Evolutionary conservation across 2,113 vertebrate species (phyloP).

Genomic region (Willisornis vidua): DNA sequence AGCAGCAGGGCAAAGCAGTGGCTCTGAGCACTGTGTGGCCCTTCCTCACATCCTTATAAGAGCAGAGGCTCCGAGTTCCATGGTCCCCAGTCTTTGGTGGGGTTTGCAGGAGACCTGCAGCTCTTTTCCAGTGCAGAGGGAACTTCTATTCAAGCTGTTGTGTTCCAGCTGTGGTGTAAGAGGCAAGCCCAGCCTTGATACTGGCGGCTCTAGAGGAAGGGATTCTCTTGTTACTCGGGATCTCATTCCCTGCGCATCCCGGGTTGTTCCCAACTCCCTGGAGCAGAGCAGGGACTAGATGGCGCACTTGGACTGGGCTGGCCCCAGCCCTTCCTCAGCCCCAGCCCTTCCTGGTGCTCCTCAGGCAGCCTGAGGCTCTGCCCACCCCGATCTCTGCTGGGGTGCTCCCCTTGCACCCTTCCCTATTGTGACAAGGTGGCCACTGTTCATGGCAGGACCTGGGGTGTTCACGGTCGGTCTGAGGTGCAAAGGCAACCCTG

Average conservation of each 20-base stretch:
- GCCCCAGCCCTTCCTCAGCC: background rate
- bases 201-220: background rate
- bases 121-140: background rate
- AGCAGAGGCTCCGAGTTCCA: background rate
- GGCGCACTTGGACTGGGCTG: conserved; percentile 7
- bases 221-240: background rate
- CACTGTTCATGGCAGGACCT: fast-evolving
- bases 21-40: background rate
- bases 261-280: fast-evolving
- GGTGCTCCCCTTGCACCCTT: background rate
- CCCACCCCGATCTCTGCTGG: background rate
- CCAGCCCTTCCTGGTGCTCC: background rate
- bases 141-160: background rate
- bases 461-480: fast-evolving
- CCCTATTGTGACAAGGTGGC: background rate
- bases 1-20: background rate
- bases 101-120: background rate
- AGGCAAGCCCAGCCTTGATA: background rate
- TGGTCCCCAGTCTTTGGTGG: fast-evolving
- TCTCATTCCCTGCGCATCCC: background rate
- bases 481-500: background rate
- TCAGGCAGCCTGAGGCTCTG: background rate
- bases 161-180: background rate
- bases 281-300: background rate
- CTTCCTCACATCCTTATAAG: fast-evolving